Evolutionary conservation across 2,888 invertebrate genomes (phyloP), one percentile per base, ranked within the genome.

Genomic region (Nematopogon swammerdamellus): DNA sequence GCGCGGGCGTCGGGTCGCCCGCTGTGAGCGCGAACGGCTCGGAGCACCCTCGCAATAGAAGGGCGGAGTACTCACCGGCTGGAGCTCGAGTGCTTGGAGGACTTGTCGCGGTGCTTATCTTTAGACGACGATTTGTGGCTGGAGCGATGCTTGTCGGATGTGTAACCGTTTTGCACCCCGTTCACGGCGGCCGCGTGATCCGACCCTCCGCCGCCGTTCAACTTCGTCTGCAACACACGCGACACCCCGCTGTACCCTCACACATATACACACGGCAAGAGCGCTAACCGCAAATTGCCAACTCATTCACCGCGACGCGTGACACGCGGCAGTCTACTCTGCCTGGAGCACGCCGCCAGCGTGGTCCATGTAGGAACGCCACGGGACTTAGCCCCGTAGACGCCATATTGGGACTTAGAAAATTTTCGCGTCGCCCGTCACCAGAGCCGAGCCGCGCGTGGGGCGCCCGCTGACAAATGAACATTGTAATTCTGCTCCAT

Each of bases 351-450:
- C 25, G 25, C 25, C 25, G 25, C 10, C n/a, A n/a, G n/a, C n/a
- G n/a, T n/a, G 25, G n/a, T n/a, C n/a, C n/a, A 6, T 25, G 5
- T 25, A 25, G 3, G 36, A 3, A 36, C 36, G 36, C 36, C 36
- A 36, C 73, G 82, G 85, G 83, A 85, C 85, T 86, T 84, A 82
- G 82, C 82, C 82, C 82, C 83, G n/a, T 85, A 89, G n/a, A 86
- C 90, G 90, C 90, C 90, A 90, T 91, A 87, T 89, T 89, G 87
- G 88, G 88, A 89, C 89, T 89, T 89, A 80, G 80, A 80, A 80
- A 80, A 80, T 67, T 77, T 80, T 75, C 73, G 80, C 67, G 69
- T 69, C 67, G 67, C 66, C 11, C 36, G 36, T 14, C 36, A 36
- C 36, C 36, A 36, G 36, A 66, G 59, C 54, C 52, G 50, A 64